Evolutionary conservation across 2,113 vertebrate genomes (phyloP).

Genomic region (Tenrec ecaudatus): DNA sequence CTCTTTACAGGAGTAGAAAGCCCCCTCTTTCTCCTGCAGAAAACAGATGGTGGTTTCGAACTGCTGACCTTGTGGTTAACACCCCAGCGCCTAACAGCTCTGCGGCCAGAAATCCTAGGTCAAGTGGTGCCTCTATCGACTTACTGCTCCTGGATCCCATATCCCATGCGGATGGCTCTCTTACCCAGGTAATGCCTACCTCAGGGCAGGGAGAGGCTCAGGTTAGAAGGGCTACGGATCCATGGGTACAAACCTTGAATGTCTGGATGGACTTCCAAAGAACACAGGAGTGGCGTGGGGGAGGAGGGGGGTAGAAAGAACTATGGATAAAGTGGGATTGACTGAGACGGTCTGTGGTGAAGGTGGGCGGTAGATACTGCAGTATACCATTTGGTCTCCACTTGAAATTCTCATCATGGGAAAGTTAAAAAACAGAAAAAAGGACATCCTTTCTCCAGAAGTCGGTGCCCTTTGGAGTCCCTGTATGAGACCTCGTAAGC

Average conservation of each 20-base stretch:
- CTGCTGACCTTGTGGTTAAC: no score
- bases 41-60: no score
- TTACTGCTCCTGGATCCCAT: no score
- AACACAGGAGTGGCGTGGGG: accelerated
- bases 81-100: no score
- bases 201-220: background rate
- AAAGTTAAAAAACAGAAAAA: background rate
- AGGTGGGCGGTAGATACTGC: accelerated
- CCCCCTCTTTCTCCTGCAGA: no score
- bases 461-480: background rate
- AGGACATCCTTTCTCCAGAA: background rate
- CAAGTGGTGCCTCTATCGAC: no score
- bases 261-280: background rate
- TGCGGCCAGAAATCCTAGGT: no score
- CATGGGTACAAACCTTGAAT: background rate
- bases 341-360: background rate
- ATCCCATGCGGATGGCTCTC: no score
- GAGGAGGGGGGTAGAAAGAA: background rate
- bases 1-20: no score
- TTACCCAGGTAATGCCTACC: background rate
- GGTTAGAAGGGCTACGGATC: background rate
- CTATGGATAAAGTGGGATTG: background rate
- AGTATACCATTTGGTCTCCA: background rate
- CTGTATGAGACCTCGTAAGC: accelerated
- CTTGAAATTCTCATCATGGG: background rate